Evolutionary conservation across 2,888 invertebrate species (phyloP), one percentile per base, ranked within the genome.

Genomic region (Hirudinaria manillensis): DNA sequence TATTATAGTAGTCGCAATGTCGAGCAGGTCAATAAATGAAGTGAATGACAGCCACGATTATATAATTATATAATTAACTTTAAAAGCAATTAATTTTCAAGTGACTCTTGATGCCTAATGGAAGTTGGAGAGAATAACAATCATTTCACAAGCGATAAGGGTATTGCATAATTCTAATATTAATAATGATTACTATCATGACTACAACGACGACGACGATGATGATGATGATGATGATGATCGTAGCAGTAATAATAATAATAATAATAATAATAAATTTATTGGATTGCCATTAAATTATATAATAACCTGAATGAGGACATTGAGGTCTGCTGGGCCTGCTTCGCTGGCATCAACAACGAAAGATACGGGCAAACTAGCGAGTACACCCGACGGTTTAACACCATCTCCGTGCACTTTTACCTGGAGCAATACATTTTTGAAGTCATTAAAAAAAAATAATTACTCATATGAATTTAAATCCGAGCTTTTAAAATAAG

Each of bases 401-500:
- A 77, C 75, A 10, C 77, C 77, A 45, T 77, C 77, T 3, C 77
- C 77, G 24, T 77, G 32, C n/a, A 77, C 77, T 38, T 45, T 36
- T 34, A 77, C 77, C 72, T 77, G 65, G 3, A 72, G 19, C 16
- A 72, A n/a, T 38, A 51, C 27, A 27, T n/a, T 72, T n/a, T 51
- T 24, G 13, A 45, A 70, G n/a, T 7, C n/a, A 68, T 29, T 68
- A 32, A 45, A 45, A 45, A 45, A 45, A 45, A 6, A 24, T 27
- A 13, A 66, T 66, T 24, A 24, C 10, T 66, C n/a, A 66, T 21
- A 67, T 32, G 6, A 67, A 7, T 10, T 36, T 10, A 27, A 68
- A 32, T 34, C 36, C 55, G 55, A 32, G 24, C 13, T 68, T 68
- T 24, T 29, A 68, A 2, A 36, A 68, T 68, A n/a, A 70, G 1